A percentile compares a stretch with the other conserved stretches of the same genome.
Evolutionary conservation across 2,888 invertebrate species (phyloP).

Genomic region (Eupithecia vulgata): DNA sequence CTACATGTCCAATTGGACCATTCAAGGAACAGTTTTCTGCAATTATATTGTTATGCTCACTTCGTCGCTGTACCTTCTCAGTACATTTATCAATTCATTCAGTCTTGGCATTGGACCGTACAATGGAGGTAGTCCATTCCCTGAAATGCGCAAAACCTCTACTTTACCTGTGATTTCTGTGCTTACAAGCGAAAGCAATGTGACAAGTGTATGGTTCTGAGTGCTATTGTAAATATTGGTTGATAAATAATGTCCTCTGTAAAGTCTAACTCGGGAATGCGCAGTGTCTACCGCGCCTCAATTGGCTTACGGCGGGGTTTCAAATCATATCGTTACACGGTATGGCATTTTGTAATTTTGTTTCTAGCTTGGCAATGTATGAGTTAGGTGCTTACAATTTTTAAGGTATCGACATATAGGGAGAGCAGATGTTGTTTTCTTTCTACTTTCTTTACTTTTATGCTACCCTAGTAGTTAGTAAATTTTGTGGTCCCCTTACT

Average conservation of each 20-base stretch:
- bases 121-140: constrained; percentile 71
- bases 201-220: constrained; percentile 44
- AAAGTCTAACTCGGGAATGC: constrained; percentile 77
- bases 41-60: constrained; percentile 83
- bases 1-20: constrained; percentile 61
- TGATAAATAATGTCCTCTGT: constrained; percentile 75
- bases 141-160: constrained; percentile 49
- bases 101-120: constrained; percentile 74
- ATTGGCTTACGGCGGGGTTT: constrained; percentile 79
- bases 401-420: not conserved
- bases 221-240: constrained; percentile 31
- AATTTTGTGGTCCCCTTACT: too few relatives aligned
- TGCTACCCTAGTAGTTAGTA: too few relatives aligned
- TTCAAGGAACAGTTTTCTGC: constrained; percentile 81
- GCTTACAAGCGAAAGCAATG: constrained; percentile 59
- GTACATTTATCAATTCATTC: constrained; percentile 76
- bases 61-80: constrained; percentile 59
- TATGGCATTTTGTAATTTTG: constrained; percentile 59
- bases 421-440: not conserved
- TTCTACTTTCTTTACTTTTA: too few relatives aligned
- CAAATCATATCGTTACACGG: constrained; percentile 80
- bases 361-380: constrained; percentile 10
- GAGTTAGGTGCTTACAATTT: not conserved
- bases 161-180: constrained; percentile 43
- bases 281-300: constrained; percentile 77